Conservation (phyloP, 1,140 invertebrate genomes). For the Branchinecta lynchi region DNA sequence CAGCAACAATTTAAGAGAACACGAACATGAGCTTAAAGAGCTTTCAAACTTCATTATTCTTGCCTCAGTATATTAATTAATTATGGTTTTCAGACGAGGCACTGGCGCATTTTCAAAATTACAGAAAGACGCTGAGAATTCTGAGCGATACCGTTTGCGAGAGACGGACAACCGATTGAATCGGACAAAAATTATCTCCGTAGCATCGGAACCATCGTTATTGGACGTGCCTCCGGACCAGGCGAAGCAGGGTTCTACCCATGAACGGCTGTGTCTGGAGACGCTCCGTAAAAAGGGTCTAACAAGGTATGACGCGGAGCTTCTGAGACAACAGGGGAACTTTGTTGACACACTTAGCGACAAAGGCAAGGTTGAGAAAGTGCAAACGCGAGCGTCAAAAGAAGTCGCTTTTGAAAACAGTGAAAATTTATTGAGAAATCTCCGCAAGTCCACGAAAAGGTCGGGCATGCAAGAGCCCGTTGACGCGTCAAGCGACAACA, state of each 20-base stretch:
- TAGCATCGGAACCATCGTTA: conserved; percentile 15
- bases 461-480: not conserved
- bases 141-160: conserved; percentile 62
- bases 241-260: conserved; percentile 20
- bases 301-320: conserved; percentile 40
- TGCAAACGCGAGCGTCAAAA: not conserved
- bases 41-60: too few relatives aligned
- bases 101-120: conserved; percentile 65
- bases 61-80: too few relatives aligned
- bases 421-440: not conserved
- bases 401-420: not conserved
- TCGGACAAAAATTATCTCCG: conserved; percentile 46
- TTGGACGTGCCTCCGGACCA: conserved; percentile 32
- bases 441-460: not conserved
- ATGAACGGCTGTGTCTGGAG: conserved; percentile 52
- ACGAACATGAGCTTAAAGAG: too few relatives aligned
- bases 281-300: conserved; percentile 65
- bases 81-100: conserved; percentile 41
- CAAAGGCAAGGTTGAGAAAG: not conserved
- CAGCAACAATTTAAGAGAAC: too few relatives aligned
- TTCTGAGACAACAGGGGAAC: conserved; percentile 29
- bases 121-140: conserved; percentile 40
- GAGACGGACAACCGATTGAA: conserved; percentile 91
- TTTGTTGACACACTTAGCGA: not conserved
- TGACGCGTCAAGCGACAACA: not conserved